Conservation (phyloP, 2,113 vertebrate species). For the Platichthys flesus region DNA sequence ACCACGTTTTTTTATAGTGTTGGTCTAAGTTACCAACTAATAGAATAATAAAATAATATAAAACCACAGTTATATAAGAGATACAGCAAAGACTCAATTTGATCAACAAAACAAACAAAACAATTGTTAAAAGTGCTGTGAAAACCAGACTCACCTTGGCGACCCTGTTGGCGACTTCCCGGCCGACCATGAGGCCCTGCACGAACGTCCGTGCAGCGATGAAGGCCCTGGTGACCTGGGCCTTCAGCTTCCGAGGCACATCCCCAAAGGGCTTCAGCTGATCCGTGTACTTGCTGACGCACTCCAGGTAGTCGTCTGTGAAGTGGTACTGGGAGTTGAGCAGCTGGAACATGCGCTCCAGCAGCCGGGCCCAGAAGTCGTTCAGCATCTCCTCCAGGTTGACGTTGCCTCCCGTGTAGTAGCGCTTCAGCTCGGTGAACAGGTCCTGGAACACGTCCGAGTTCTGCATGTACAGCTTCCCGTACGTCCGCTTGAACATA, state of each 20-base stretch:
- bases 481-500: constrained; percentile 93
- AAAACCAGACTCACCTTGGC: constrained; percentile 89
- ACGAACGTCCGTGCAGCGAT: constrained; percentile 96
- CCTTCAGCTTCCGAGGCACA: constrained; percentile 92
- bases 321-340: constrained; percentile 97
- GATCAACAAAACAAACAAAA: neutral
- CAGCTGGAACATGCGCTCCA: constrained; percentile 96
- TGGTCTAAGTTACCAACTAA: no score
- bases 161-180: constrained; percentile 95
- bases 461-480: constrained; percentile 95
- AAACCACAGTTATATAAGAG: no score
- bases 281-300: constrained; percentile 95
- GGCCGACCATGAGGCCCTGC: constrained; percentile 94
- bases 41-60: no score
- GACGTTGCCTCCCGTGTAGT: constrained; percentile 95
- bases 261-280: constrained; percentile 96
- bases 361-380: constrained; percentile 94
- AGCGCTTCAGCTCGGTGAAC: constrained; percentile 93
- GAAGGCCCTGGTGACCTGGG: constrained; percentile 94
- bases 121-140: neutral
- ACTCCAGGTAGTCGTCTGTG: constrained; percentile 95
- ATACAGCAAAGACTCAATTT: neutral
- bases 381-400: constrained; percentile 97
- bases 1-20: no score
- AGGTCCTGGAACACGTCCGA: constrained; percentile 96